Base-by-base conservation (phyloP, 2,888 invertebrate species). In the Odontothrips loti region DNA sequence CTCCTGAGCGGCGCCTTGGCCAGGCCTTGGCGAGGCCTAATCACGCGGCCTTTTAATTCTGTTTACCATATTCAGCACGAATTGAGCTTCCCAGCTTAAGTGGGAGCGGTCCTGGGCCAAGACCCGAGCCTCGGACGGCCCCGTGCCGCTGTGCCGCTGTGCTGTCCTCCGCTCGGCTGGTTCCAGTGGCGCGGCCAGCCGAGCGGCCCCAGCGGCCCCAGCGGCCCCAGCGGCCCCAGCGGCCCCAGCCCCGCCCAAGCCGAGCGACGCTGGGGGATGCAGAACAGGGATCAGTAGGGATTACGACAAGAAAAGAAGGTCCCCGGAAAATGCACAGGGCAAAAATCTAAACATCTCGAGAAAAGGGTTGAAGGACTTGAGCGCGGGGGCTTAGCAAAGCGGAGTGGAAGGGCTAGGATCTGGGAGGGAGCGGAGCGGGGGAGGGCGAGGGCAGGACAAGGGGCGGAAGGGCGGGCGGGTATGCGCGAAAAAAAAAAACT, bases 61-160 rank as follows among this genome's bases (percentile, higher is more conserved):
- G 68, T 75, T 75, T 75, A 75, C 68, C 68, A 75, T 75, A 75
- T 75, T 75, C 68, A 75, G 68, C 68, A 75, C 68, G 68, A 75
- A 75, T 75, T 75, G 68, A 75, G 68, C 68, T 27, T 75, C 23
- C 27, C 68, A 75, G 68, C 68, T 75, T 75, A 75, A 75, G 68
- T 27, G 68, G 68, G 12, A 27, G 27, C 68, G 68, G 68, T 27
- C 23, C 68, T 23, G 68, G 23, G 12, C 58, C n/a, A n/a, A n/a
- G n/a, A n/a, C n/a, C 15, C 51, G 11, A 11, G 51, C 17, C 51
- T 51, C 51, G 51, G 51, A 11, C 51, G 51, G 51, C 2, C 51
- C 51, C 1, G 15, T 51, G 51, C 8, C 48, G 6, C 51, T 11
- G n/a, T n/a, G 51, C 51, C 51, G 58, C 58, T 15, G 58, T 6